A percentile compares a stretch with the other conserved stretches of the same genome.
Evolutionary conservation across 2,888 invertebrate species (phyloP).

Genomic region (Unio pictorum): DNA sequence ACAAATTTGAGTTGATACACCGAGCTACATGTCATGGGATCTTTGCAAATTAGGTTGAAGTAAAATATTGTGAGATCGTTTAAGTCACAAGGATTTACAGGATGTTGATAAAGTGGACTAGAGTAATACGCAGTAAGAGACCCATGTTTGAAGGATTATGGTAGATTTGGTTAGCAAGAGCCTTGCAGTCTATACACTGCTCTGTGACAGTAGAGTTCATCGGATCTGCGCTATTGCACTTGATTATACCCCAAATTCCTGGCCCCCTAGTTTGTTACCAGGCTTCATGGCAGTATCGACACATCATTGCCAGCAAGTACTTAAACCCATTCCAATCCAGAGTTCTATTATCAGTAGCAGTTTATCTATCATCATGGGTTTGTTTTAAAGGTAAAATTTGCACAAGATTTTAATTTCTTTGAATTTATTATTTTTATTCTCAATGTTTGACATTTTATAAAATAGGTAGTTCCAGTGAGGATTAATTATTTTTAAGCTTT

Average conservation of each 20-base stretch:
- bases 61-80: constrained; percentile 40
- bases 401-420: too few species aligned
- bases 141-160: constrained; percentile 39
- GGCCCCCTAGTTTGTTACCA: not conserved
- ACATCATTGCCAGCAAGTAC: too few species aligned
- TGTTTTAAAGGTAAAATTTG: too few species aligned
- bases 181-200: constrained; percentile 23
- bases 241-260: constrained; percentile 2
- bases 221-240: not conserved
- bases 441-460: too few species aligned
- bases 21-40: constrained; percentile 30
- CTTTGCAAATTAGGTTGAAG: constrained; percentile 39
- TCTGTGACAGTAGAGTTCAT: constrained; percentile 3
- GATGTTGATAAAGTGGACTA: constrained; percentile 42
- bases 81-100: constrained; percentile 35
- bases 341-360: too few species aligned
- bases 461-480: too few species aligned
- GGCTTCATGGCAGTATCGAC: not conserved
- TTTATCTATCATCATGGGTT: too few species aligned
- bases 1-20: constrained; percentile 29
- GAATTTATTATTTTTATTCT: too few species aligned
- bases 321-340: too few species aligned
- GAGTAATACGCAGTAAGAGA: constrained; percentile 19
- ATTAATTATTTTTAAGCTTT: too few species aligned
- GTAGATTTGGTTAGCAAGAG: constrained; percentile 26